Percentiles rank a stretch among this genome's conserved stretches.
Conservation (phyloP, 1,140 invertebrate species). For the Maconellicoccus hirsutus region DNA sequence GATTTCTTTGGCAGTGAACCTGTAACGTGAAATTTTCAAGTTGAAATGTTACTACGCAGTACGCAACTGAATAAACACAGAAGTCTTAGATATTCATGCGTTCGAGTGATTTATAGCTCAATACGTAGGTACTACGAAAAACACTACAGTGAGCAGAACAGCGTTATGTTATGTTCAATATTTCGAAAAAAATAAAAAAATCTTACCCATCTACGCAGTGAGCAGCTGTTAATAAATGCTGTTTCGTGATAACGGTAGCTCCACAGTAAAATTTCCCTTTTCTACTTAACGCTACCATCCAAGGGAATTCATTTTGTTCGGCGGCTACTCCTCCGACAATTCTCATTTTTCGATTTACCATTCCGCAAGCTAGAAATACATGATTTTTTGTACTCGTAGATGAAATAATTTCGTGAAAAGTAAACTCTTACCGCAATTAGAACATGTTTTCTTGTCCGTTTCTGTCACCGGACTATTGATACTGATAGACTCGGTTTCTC, state of each 20-base stretch:
- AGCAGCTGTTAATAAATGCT: slow-evolving; percentile 67
- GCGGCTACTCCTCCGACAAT: slow-evolving; percentile 60
- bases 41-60: too few species aligned
- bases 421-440: neutral
- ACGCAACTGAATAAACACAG: too few species aligned
- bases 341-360: neutral
- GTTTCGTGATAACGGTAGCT: slow-evolving; percentile 57
- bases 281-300: slow-evolving; percentile 65
- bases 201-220: slow-evolving; percentile 56
- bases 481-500: neutral
- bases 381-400: too few species aligned
- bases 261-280: slow-evolving; percentile 77
- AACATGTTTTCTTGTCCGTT: neutral
- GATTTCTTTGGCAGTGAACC: slow-evolving; percentile 44
- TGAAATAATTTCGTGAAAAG: too few species aligned
- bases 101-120: too few species aligned
- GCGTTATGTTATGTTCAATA: too few species aligned
- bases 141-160: too few species aligned
- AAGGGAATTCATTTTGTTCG: slow-evolving; percentile 58
- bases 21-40: slow-evolving; percentile 36
- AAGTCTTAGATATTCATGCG: too few species aligned
- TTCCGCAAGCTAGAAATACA: neutral
- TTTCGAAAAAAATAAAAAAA: neutral
- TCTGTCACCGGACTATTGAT: neutral
- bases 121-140: too few species aligned